These are phyloP conservation scores for Drosophila pegasa DNA, from an alignment of 2,888 invertebrate species.

Conservation along the genomic window DNA sequence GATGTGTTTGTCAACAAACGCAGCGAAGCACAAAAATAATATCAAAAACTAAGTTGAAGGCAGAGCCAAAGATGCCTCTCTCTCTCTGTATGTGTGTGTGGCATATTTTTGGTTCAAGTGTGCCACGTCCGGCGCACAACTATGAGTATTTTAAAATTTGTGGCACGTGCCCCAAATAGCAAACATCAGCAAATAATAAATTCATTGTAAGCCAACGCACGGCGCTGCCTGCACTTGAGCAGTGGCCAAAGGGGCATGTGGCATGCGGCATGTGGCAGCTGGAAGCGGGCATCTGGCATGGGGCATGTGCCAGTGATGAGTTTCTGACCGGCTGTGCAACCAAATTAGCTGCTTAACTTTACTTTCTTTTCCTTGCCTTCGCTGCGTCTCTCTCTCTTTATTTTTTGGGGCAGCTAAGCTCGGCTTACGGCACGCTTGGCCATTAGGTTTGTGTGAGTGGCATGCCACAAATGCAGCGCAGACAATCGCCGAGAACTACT, in stretches of 20 bases:
- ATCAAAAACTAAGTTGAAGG: constrained; percentile 33
- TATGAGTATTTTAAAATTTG: constrained; percentile 76
- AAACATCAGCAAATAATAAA: constrained; percentile 83
- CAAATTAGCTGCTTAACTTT: constrained; percentile 61
- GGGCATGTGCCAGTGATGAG: constrained; percentile 1
- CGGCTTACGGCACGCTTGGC: constrained; percentile 68
- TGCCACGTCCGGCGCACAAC: constrained; percentile 66
- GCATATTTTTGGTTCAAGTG: constrained; percentile 59
- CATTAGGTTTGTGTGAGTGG: constrained; percentile 69
- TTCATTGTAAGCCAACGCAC: constrained; percentile 68
- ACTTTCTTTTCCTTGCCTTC: background rate
- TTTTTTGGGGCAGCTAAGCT: constrained; percentile 26
- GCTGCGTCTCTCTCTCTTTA: background rate
- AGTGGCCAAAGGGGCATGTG: background rate
- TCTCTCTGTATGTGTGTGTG: constrained; percentile 39
- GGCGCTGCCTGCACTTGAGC: constrained; percentile 33
- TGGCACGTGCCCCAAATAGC: constrained; percentile 81
- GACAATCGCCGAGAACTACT: constrained; percentile 11
- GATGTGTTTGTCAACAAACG: constrained; percentile 76
- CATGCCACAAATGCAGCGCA: constrained; percentile 58
- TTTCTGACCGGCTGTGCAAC: constrained; percentile 42
- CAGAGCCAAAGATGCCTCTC: constrained; percentile 29
- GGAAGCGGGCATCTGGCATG: background rate
- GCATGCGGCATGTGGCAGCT: background rate
- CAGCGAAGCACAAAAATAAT: constrained; percentile 75